Evolutionary conservation across 2,888 invertebrate species (phyloP).

Genomic region (Thymelicus acteon): DNA sequence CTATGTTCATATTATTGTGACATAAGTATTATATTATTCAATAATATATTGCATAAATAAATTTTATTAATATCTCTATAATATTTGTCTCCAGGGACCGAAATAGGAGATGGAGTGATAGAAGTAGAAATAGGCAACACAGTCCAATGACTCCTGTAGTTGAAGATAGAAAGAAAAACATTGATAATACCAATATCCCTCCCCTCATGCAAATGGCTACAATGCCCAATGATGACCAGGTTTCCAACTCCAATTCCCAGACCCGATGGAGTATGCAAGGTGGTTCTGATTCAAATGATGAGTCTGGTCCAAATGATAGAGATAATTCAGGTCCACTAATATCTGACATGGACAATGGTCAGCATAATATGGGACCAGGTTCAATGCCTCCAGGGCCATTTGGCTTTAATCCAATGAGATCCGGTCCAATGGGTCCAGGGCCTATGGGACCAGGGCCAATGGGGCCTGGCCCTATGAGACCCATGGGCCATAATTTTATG

Average conservation of each 20-base stretch:
- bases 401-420: constrained; percentile 42
- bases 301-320: constrained; percentile 53
- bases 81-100: constrained; percentile 57
- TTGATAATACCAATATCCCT: constrained; percentile 60
- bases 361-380: constrained; percentile 39
- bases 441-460: constrained; percentile 50
- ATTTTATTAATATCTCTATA: no score
- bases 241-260: constrained; percentile 51
- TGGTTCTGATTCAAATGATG: constrained; percentile 51
- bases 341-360: constrained; percentile 39
- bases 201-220: constrained; percentile 72
- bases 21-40: neutral
- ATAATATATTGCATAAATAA: no score
- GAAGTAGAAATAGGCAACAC: constrained; percentile 58
- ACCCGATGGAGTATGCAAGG: constrained; percentile 56
- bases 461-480: constrained; percentile 46
- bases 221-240: constrained; percentile 60
- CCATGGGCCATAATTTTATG: constrained; percentile 44
- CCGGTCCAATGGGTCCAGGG: constrained; percentile 48
- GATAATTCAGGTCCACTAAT: constrained; percentile 17
- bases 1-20: neutral
- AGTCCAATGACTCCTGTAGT: constrained; percentile 63
- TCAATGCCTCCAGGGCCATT: constrained; percentile 43
- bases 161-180: constrained; percentile 63
- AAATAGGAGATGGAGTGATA: constrained; percentile 68